Percentiles rank a stretch among this genome's conserved stretches.
phyloP scores from a whole-genome alignment of 1,140 invertebrate genomes.

The Cheumatopsyche charites region DNA sequence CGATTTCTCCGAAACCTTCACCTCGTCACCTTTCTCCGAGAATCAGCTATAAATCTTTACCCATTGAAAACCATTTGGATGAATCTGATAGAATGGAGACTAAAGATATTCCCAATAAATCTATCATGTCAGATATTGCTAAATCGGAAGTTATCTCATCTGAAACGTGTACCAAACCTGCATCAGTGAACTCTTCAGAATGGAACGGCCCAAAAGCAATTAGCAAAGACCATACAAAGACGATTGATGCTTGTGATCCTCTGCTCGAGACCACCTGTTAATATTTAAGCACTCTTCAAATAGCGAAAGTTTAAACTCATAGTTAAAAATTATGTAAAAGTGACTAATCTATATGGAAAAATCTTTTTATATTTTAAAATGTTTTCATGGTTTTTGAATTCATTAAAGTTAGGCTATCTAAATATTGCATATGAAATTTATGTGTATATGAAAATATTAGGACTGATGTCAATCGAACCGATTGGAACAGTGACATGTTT shows the following conservation, averaged over 20 bases:
- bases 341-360: neutral
- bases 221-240: constrained; percentile 33
- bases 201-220: neutral
- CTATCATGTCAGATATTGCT: constrained; percentile 1
- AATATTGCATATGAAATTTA: neutral
- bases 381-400: neutral
- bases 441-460: neutral
- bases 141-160: neutral
- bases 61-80: constrained; percentile 31
- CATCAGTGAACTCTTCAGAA: neutral
- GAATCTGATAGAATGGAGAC: neutral
- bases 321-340: constrained; percentile 12
- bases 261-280: constrained; percentile 48
- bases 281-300: constrained; percentile 19
- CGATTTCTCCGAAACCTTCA: constrained; percentile 42
- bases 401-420: constrained; percentile 1
- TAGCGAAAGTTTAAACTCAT: constrained; percentile 3
- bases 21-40: constrained; percentile 38
- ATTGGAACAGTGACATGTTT: too few relatives aligned
- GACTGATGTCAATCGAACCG: too few relatives aligned
- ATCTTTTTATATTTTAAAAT: constrained; percentile 18
- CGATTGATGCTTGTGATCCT: constrained; percentile 39
- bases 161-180: neutral
- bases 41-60: constrained; percentile 34
- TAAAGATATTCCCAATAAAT: constrained; percentile 24